Evolutionary conservation across 2,113 vertebrate species (phyloP).

Genomic region (Otolemur garnettii): DNA sequence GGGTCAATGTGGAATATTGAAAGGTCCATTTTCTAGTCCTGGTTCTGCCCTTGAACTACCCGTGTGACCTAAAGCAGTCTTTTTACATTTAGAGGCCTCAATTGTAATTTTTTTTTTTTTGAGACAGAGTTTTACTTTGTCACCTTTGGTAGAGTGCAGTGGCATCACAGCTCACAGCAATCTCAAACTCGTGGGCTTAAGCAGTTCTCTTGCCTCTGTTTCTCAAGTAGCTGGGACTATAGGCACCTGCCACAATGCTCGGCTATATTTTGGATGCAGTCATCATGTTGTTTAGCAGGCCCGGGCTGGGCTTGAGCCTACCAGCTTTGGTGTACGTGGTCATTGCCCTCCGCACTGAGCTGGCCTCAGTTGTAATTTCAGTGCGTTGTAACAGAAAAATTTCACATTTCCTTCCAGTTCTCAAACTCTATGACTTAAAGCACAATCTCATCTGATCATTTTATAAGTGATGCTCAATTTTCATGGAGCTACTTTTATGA

Average conservation of each 20-base stretch:
- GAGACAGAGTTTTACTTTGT: too few relatives aligned
- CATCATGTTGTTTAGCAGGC: too few relatives aligned
- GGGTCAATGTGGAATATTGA: neutral
- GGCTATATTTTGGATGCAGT: too few relatives aligned
- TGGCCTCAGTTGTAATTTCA: neutral
- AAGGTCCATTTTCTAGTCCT: neutral
- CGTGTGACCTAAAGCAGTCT: neutral
- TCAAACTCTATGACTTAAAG: neutral
- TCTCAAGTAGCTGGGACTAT: too few relatives aligned
- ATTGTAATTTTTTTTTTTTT: neutral
- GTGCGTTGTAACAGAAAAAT: neutral
- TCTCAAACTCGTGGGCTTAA: too few relatives aligned
- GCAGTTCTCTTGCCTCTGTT: too few relatives aligned
- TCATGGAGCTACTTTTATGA: neutral
- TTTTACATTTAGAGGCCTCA: neutral
- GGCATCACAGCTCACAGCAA: too few relatives aligned
- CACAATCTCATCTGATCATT: neutral
- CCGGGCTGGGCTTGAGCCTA: too few relatives aligned
- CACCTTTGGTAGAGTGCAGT: too few relatives aligned
- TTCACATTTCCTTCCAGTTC: neutral
- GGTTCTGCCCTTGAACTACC: neutral
- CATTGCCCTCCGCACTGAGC: too few relatives aligned
- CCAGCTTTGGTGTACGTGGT: too few relatives aligned
- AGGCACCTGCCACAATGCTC: too few relatives aligned
- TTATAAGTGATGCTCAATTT: neutral